These are phyloP conservation scores for Apomyelois bistriatella DNA, from an alignment of 2,888 invertebrate species.

Conservation along the genomic window DNA sequence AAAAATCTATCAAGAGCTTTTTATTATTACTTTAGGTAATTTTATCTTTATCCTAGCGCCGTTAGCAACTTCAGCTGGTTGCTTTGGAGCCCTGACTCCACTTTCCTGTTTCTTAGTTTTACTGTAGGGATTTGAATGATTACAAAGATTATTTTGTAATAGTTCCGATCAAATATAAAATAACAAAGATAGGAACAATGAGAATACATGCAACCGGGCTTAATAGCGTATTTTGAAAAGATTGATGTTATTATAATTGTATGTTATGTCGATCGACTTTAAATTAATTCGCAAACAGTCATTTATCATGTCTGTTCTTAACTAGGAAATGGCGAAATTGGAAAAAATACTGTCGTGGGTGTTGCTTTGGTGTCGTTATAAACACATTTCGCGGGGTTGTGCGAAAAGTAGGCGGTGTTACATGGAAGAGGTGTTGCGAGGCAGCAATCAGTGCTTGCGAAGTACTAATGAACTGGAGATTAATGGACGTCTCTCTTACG, in stretches of 20 bases:
- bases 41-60: too few species aligned
- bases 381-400: slow-evolving; percentile 67
- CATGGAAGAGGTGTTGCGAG: slow-evolving; percentile 33
- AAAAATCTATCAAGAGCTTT: too few species aligned
- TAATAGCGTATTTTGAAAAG: slow-evolving; percentile 30
- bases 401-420: slow-evolving; percentile 62
- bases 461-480: slow-evolving; percentile 50
- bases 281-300: slow-evolving; percentile 41
- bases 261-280: slow-evolving; percentile 20
- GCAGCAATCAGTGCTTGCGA: slow-evolving; percentile 44
- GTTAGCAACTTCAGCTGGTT: too few species aligned
- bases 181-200: neutral
- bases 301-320: slow-evolving; percentile 62
- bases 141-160: too few species aligned
- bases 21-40: too few species aligned
- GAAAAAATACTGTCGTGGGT: slow-evolving; percentile 47
- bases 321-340: slow-evolving; percentile 49
- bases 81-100: too few species aligned
- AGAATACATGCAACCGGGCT: slow-evolving; percentile 4
- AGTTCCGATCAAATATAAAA: neutral
- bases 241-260: slow-evolving; percentile 64
- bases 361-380: slow-evolving; percentile 64
- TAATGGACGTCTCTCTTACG: slow-evolving; percentile 29
- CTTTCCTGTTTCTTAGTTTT: too few species aligned
- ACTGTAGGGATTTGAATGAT: too few species aligned